A percentile compares a stretch with the other conserved stretches of the same genome.
phyloP scores from a whole-genome alignment of 1,140 invertebrate species.

The Magallana angulata region DNA sequence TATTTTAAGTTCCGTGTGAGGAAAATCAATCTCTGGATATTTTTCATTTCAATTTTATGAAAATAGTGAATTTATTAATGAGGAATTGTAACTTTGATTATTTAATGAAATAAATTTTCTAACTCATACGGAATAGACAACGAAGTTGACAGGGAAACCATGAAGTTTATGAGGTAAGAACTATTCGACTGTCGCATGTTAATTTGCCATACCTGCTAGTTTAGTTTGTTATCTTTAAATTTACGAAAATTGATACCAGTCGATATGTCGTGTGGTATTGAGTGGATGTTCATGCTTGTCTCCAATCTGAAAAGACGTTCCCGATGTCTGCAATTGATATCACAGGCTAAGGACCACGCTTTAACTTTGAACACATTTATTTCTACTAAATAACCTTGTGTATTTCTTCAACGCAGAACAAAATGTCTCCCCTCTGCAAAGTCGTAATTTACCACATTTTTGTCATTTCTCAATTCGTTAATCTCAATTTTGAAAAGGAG shows the following conservation, averaged over 20 bases:
- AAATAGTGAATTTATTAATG: background rate
- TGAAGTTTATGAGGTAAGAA: background rate
- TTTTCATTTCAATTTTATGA: background rate
- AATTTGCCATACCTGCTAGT: constrained; percentile 18
- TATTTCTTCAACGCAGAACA: background rate
- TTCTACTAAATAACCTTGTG: constrained; percentile 16
- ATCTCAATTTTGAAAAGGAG: background rate
- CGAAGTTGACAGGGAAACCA: background rate
- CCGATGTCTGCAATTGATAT: constrained; percentile 23
- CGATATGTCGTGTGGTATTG: constrained; percentile 16
- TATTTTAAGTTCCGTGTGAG: background rate
- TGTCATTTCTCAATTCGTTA: background rate
- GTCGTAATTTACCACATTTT: background rate
- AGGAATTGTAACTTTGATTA: too few relatives aligned
- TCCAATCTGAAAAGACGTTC: background rate
- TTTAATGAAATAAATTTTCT: too few relatives aligned
- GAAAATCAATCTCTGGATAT: background rate
- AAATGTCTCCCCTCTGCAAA: background rate
- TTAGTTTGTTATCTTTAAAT: constrained; percentile 37
- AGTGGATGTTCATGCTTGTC: background rate
- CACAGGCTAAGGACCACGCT: background rate
- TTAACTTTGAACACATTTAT: constrained; percentile 31
- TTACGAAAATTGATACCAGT: constrained; percentile 28
- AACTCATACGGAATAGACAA: background rate
- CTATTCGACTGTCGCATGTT: constrained; percentile 9